Evolutionary conservation across 2,113 vertebrate genomes (phyloP), one percentile per base, ranked within the genome.

Genomic region (Eudyptes chrysolophus): DNA sequence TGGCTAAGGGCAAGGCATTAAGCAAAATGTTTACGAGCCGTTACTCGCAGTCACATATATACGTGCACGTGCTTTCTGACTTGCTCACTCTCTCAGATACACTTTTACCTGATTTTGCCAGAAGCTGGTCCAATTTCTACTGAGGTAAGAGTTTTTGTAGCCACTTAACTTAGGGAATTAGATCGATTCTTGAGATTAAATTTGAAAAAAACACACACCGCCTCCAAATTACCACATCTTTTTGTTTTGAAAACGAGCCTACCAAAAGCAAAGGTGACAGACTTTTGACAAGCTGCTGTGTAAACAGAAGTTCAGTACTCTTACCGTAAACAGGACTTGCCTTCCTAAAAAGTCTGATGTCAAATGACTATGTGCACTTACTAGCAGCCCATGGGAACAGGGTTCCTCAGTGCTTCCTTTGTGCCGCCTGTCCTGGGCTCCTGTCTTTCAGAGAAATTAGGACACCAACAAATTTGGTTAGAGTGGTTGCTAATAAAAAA

Each of bases 21-120:
- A 55, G 42, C 51, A n/a, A 62, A 34, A 29, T 3, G 22, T 58
- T 69, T 55, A 18, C 1, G 3, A 40, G 11, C 46, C 0, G 3
- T 85, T 51, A 8, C 52, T 68, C 1, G 1, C 66, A 38, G 60
- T 48, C 62, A 8, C 1, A 0, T 32, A 10, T 3, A 1, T 30
- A 9, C 1, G 1, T 10, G 4, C 1, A 1, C 0, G 10, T 0
- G 0, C 40, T 66, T 38, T 64, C 40, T 74, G 17, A 5, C 55
- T 71, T 16, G 21, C 54, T 78, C 25, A 1, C 11, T 14, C 21
- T 61, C 30, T 51, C 57, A 32, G 8, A 57, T 11, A 26, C 34
- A 1, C 38, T 66, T 71, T 13, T 34, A 9, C 44, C 27, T 25
- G 16, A 21, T 52, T 68, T 54, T 62, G 27, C 44, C 14, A 7